Conservation (phyloP, 2,888 invertebrate species). For the Lutraria lutraria region DNA sequence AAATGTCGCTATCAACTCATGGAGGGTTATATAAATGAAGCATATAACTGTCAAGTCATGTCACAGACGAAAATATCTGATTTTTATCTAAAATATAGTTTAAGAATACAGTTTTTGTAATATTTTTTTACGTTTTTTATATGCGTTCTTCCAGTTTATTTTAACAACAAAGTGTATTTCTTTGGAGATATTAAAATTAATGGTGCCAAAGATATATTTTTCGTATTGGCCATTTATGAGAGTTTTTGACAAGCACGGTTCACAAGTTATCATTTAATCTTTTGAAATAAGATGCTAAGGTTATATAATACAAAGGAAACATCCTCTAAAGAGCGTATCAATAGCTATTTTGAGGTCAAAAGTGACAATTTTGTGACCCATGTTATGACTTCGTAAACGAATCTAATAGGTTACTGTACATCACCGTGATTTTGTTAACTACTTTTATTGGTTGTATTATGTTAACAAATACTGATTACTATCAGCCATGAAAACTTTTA, state of each 20-base stretch:
- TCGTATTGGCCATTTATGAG: background rate
- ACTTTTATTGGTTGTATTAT: background rate
- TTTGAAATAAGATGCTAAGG: background rate
- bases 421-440: background rate
- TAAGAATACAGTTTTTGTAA: background rate
- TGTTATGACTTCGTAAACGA: background rate
- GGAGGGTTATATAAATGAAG: too few relatives aligned
- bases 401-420: background rate
- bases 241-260: background rate
- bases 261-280: background rate
- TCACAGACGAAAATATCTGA: background rate
- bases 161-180: background rate
- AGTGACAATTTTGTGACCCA: background rate
- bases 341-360: background rate
- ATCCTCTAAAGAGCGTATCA: background rate
- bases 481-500: background rate
- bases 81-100: background rate
- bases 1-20: too few relatives aligned
- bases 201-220: background rate
- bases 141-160: background rate
- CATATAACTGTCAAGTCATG: background rate
- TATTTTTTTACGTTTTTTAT: too few relatives aligned
- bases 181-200: background rate
- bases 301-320: background rate
- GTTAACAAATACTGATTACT: background rate